A percentile compares a stretch with the other conserved stretches of the same genome.
phyloP scores from a whole-genome alignment of 2,113 vertebrate genomes.

The Struthio camelus region DNA sequence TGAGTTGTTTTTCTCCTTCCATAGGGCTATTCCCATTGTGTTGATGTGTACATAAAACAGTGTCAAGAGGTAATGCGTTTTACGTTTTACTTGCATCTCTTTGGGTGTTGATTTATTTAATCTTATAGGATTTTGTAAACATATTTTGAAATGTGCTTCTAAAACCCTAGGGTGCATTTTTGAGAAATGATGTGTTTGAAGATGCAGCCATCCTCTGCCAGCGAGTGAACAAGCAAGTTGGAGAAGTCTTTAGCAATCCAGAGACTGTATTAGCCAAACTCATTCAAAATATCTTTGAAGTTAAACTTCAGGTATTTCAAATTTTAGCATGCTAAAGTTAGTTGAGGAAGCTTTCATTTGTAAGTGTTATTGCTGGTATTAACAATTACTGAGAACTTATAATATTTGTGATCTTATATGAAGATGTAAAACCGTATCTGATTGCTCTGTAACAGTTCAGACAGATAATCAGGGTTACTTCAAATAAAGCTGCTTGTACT shows the following conservation, averaged over 20 bases:
- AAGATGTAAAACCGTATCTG: not conserved
- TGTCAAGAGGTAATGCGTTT: constrained; percentile 91
- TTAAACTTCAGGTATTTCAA: constrained; percentile 91
- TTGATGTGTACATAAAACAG: constrained; percentile 99
- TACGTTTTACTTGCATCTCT: not conserved
- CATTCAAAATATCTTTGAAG: constrained; percentile 98
- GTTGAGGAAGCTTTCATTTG: not conserved
- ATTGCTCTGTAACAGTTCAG: not conserved
- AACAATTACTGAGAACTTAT: not conserved
- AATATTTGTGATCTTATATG: not conserved
- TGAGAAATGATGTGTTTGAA: constrained; percentile 93
- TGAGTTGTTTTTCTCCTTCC: constrained; percentile 35
- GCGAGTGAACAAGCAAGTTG: constrained; percentile 95
- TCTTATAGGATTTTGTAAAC: not conserved
- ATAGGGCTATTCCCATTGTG: constrained; percentile 98
- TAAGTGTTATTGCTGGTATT: not conserved
- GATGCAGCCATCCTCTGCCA: constrained; percentile 94
- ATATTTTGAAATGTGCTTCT: constrained; percentile 33
- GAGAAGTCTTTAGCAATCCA: constrained; percentile 95
- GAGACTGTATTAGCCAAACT: constrained; percentile 98
- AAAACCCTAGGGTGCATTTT: constrained; percentile 85
- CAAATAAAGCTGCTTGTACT: not conserved
- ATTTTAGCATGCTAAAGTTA: not conserved
- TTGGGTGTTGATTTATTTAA: not conserved
- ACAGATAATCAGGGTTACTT: not conserved